These are phyloP conservation scores for Coracopsis vasa DNA, from an alignment of 2,113 vertebrate genomes.

Conservation along the genomic window DNA sequence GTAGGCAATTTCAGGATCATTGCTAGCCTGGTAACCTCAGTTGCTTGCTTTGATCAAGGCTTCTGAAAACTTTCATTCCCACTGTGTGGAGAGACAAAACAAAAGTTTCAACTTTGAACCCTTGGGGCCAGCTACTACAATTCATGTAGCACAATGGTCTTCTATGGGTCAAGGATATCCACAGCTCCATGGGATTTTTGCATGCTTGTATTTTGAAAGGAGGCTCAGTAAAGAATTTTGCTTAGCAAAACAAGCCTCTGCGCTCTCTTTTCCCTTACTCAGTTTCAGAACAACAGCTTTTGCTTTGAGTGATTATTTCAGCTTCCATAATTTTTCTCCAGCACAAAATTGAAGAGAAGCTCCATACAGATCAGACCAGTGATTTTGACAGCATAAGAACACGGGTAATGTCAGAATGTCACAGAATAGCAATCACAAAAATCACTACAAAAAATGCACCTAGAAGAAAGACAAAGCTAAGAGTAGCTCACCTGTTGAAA, in stretches of 20 bases:
- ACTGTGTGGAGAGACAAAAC: background rate
- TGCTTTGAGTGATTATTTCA: conserved; percentile 34
- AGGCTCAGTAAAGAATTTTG: conserved; percentile 26
- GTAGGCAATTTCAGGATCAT: background rate
- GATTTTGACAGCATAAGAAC: background rate
- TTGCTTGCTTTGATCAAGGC: background rate
- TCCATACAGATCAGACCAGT: background rate
- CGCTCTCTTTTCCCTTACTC: background rate
- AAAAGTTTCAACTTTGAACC: background rate
- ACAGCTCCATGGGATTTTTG: background rate
- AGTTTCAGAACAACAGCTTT: conserved; percentile 36
- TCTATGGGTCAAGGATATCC: background rate
- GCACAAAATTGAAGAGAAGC: background rate
- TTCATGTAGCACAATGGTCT: background rate
- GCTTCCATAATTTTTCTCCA: background rate
- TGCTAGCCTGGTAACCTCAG: background rate
- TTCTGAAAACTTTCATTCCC: background rate
- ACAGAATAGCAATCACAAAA: background rate
- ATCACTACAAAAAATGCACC: background rate
- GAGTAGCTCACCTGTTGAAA: conserved; percentile 1
- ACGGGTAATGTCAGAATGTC: background rate
- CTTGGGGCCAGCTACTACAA: background rate
- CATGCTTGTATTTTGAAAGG: conserved; percentile 28
- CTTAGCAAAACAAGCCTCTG: conserved; percentile 22
- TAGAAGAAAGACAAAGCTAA: background rate